Base-by-base conservation (phyloP, 2,888 invertebrate species). In the Caenorhabditis sulstoni region DNA sequence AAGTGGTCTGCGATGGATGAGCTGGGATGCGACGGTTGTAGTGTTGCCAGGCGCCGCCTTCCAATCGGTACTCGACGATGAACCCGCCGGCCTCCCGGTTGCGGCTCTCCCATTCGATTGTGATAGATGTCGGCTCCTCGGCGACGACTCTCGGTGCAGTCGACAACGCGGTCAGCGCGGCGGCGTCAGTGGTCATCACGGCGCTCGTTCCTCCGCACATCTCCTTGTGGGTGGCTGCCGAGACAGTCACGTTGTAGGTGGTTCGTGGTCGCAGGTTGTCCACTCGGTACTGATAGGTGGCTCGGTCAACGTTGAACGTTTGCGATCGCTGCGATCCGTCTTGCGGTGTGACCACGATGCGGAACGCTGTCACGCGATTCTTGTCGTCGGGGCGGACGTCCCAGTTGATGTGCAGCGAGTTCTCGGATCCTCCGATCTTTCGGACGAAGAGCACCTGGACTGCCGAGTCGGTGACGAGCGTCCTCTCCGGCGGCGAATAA, bases 231-330 rank as follows among this genome's bases (percentile, higher is more conserved):
- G 85, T 86, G 14, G 81, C 71, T 0, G 85, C 85, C n/a, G 88
- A 86, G 11, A 89, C 90, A 12, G 89, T 88, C 1, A 90, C 90
- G 52, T 88, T 86, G 85, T 90, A 90, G 22, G 83, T 81, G 14
- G 90, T 90, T 53, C 86, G 80, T n/a, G 90, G 88, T n/a, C 82
- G 71, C 18, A 90, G 82, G 18, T 85, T 84, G 66, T 90, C 89
- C 49, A 88, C 87, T 5, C 83, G 70, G 76, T 90, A 90, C 61
- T 87, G 88, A 71, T 85, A 87, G 22, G 90, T 89, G 75, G 79
- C 83, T 11, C 87, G 81, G 59, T 90, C 90, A 37, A 90, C 89
- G 22, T 85, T 87, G 85, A 88, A 90, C 16, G 85, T 85, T 55
- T 86, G 86, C 14, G 88, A 79, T 50, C 84, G 84, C 49, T 86